Percentiles rank a stretch among this genome's conserved stretches.
phyloP scores from a whole-genome alignment of 1,140 invertebrate species.

The Macrotrachela quadricornifera region DNA sequence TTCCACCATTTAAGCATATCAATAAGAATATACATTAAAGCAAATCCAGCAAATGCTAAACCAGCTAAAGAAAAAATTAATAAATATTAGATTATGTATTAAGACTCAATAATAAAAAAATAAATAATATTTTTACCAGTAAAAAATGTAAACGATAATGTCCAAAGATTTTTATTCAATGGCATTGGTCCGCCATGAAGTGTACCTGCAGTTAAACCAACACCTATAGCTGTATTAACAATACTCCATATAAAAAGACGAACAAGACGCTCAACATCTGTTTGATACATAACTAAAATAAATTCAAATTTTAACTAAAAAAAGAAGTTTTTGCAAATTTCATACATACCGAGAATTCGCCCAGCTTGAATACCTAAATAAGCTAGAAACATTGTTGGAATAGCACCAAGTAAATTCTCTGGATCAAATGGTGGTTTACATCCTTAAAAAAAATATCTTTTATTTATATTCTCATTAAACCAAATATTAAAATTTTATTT shows the following conservation, averaged over 20 bases:
- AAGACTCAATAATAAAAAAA: no score
- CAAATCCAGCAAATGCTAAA: conserved; percentile 39
- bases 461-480: background rate
- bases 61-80: no score
- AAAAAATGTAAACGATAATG: conserved; percentile 10
- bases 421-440: conserved; percentile 48
- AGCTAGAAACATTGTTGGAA: conserved; percentile 42
- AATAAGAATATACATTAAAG: conserved; percentile 52
- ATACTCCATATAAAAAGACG: background rate
- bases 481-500: no score
- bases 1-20: conserved; percentile 54
- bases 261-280: conserved; percentile 36
- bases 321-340: conserved; percentile 35
- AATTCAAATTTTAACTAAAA: conserved; percentile 48
- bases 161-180: conserved; percentile 69
- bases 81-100: no score
- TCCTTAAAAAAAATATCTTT: conserved; percentile 43
- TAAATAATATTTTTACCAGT: background rate
- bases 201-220: background rate
- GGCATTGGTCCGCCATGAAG: conserved; percentile 47
- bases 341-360: background rate
- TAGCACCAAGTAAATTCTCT: conserved; percentile 50
- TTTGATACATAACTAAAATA: conserved; percentile 20
- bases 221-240: no score
- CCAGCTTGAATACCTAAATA: conserved; percentile 47